A percentile compares a stretch with the other conserved stretches of the same genome.
Conservation (phyloP, 2,797 vertebrate genomes). For the Molothrus aeneus region DNA sequence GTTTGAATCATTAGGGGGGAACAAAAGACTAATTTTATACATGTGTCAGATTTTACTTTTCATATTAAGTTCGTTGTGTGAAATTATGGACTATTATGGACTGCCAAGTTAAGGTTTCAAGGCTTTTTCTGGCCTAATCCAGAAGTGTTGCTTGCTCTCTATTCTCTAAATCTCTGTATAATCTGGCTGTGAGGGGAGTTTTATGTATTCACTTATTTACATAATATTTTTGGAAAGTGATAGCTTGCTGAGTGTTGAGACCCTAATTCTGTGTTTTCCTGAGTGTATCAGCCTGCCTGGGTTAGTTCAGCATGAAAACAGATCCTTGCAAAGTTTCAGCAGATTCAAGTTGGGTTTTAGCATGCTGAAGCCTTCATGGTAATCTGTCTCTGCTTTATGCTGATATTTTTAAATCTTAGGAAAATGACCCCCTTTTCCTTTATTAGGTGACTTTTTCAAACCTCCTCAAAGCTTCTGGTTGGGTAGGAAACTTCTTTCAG, state of each 20-base stretch:
- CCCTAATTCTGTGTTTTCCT: not conserved
- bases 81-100: not conserved
- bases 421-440: not conserved
- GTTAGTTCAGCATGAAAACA: not conserved
- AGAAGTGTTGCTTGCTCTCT: not conserved
- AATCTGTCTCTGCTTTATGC: not conserved
- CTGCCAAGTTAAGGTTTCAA: not conserved
- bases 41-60: conserved; percentile 22
- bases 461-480: not conserved
- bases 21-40: not conserved
- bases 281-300: not conserved
- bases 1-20: not conserved
- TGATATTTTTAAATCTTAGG: not conserved
- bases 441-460: not conserved
- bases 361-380: not conserved
- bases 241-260: not conserved
- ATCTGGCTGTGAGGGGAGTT: not conserved
- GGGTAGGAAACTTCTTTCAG: not conserved
- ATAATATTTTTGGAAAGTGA: not conserved
- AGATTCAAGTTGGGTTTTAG: not conserved
- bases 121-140: not conserved
- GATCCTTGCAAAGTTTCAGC: not conserved
- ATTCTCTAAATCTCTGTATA: not conserved
- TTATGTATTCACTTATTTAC: not conserved
- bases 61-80: not conserved